Evolutionary conservation across 2,113 vertebrate genomes (phyloP).

Genomic region (Furnarius figulus): DNA sequence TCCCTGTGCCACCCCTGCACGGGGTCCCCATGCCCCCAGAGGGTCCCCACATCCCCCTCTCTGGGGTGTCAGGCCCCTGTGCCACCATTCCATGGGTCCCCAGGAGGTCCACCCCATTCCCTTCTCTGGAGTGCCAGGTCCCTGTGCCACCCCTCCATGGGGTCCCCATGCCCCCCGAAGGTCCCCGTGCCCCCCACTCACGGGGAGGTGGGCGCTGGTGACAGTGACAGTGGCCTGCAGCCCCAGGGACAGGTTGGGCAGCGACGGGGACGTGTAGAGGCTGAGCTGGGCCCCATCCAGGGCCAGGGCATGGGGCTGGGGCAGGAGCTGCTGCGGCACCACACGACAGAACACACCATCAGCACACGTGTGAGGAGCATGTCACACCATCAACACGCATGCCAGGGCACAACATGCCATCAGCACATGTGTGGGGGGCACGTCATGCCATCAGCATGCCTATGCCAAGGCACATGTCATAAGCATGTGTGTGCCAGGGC

Average conservation of each 20-base stretch:
- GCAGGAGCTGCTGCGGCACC: slow-evolving; percentile 80
- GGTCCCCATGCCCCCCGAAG: not conserved
- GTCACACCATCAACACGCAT: not conserved
- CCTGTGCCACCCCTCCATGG: accelerated
- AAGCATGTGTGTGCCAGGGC: too few species aligned
- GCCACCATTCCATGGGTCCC: not conserved
- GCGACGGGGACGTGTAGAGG: slow-evolving; percentile 93
- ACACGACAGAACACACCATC: not conserved
- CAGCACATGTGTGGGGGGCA: not conserved
- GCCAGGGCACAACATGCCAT: not conserved
- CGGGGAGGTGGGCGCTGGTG: slow-evolving; percentile 88
- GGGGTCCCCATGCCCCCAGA: accelerated
- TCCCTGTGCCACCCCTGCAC: not conserved
- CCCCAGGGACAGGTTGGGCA: slow-evolving; percentile 95
- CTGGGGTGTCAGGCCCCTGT: not conserved
- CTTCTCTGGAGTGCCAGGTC: too few species aligned
- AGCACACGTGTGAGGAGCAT: accelerated
- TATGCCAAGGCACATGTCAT: not conserved
- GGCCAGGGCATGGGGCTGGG: slow-evolving; percentile 85
- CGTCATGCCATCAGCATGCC: not conserved
- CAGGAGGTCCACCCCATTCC: too few species aligned
- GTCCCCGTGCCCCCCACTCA: slow-evolving; percentile 62
- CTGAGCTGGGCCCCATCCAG: slow-evolving; percentile 88
- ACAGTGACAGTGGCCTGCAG: slow-evolving; percentile 84
- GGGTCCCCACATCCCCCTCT: too few species aligned